A percentile compares a stretch with the other conserved stretches of the same genome.
These are phyloP conservation scores for Tarsius wallacei DNA, from an alignment of 2,797 vertebrate genomes.

Conservation along the genomic window DNA sequence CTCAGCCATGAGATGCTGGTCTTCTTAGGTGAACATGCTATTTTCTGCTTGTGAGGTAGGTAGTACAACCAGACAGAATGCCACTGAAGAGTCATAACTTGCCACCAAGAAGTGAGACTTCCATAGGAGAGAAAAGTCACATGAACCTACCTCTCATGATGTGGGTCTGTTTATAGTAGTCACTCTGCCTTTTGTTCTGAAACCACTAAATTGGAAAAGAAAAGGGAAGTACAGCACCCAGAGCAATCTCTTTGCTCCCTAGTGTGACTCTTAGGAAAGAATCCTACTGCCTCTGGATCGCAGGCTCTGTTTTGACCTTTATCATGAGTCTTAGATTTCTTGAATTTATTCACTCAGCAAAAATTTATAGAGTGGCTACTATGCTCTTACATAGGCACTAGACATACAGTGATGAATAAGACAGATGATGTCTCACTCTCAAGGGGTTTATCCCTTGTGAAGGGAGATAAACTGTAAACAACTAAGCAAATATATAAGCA, in stretches of 20 bases:
- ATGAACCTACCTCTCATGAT: background rate
- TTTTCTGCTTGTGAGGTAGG: background rate
- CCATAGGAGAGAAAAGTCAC: background rate
- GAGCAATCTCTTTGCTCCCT: background rate
- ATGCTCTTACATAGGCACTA: background rate
- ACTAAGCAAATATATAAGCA: slow-evolving; percentile 16
- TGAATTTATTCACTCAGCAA: background rate
- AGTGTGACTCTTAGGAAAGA: background rate
- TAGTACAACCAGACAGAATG: background rate
- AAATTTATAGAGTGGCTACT: background rate
- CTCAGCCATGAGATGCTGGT: background rate
- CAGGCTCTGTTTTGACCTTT: background rate
- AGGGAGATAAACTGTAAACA: background rate
- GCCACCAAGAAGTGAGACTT: background rate
- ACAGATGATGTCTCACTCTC: background rate
- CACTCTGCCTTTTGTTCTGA: background rate
- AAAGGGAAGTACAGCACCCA: background rate
- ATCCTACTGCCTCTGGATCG: background rate
- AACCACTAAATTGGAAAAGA: background rate
- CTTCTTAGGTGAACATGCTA: background rate
- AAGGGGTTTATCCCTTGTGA: background rate
- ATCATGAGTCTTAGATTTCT: background rate
- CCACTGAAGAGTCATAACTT: background rate
- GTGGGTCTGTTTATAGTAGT: background rate
- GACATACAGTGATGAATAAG: background rate